phyloP scores from a whole-genome alignment of 2,888 invertebrate genomes.

The Ormyrus nitidulus region DNA sequence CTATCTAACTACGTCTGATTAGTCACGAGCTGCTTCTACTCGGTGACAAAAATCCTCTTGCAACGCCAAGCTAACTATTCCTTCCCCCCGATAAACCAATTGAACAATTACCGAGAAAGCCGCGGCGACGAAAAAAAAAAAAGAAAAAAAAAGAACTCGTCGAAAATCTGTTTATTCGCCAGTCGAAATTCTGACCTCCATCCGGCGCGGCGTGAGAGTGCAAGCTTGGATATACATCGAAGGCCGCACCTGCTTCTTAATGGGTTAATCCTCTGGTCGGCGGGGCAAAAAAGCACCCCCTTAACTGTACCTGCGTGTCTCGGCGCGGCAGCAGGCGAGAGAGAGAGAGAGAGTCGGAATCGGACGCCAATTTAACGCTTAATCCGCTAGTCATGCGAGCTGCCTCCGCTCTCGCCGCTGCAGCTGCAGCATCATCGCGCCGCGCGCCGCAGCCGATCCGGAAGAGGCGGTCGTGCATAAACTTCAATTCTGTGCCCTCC shows the following conservation, averaged over 20 bases:
- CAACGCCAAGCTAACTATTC: too few relatives aligned
- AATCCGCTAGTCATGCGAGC: constrained; percentile 34
- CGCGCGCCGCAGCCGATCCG: constrained; percentile 23
- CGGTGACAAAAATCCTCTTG: neutral
- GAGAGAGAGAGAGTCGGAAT: neutral
- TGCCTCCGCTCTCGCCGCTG: neutral
- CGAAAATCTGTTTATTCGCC: too few relatives aligned
- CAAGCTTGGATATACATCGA: too few relatives aligned
- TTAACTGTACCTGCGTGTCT: constrained; percentile 14
- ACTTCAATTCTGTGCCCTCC: neutral
- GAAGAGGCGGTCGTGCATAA: constrained; percentile 45
- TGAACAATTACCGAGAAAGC: too few relatives aligned
- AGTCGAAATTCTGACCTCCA: too few relatives aligned
- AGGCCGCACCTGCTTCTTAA: neutral
- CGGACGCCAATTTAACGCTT: constrained; percentile 26
- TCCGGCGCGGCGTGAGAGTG: too few relatives aligned
- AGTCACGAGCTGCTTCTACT: constrained; percentile 33
- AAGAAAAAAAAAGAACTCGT: too few relatives aligned
- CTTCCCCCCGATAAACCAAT: too few relatives aligned
- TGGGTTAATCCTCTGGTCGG: constrained; percentile 14
- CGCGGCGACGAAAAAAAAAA: too few relatives aligned
- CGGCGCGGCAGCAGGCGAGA: neutral
- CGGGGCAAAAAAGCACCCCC: constrained; percentile 19
- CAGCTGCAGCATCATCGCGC: constrained; percentile 21
- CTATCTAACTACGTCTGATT: constrained; percentile 32